Evolutionary conservation across 2,888 invertebrate species (phyloP).

Genomic region (Agrochola macilenta): DNA sequence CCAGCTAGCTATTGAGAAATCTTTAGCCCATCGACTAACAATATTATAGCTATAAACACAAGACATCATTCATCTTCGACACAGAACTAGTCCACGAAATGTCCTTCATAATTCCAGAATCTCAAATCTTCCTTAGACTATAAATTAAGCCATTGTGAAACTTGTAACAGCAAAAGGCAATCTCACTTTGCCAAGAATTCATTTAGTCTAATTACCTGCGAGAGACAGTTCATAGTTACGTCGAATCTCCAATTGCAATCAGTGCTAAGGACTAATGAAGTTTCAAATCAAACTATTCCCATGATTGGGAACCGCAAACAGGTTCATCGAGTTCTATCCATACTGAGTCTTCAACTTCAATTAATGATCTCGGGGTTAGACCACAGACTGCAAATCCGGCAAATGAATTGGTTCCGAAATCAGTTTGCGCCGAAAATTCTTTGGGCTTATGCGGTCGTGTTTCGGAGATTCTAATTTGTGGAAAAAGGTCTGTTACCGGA

Average conservation of each 20-base stretch:
- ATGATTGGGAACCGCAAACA: conserved; percentile 67
- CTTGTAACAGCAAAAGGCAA: conserved; percentile 50
- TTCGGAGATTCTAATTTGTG: conserved; percentile 33
- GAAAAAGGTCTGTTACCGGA: conserved; percentile 3
- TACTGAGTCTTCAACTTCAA: conserved; percentile 75
- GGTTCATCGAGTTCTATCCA: conserved; percentile 53
- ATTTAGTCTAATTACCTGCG: conserved; percentile 60
- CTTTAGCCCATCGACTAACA: not conserved
- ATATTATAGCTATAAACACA: not conserved
- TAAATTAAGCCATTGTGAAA: conserved; percentile 52
- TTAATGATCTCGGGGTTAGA: conserved; percentile 77
- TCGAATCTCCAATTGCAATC: conserved; percentile 63
- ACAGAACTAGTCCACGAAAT: conserved; percentile 7
- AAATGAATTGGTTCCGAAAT: conserved; percentile 78
- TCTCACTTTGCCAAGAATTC: conserved; percentile 46
- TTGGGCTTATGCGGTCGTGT: conserved; percentile 32
- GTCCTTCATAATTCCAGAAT: conserved; percentile 27
- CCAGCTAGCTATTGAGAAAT: not conserved
- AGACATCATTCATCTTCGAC: not conserved
- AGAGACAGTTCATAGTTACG: conserved; percentile 53
- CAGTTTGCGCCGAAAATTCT: conserved; percentile 52
- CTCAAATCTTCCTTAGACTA: conserved; percentile 20
- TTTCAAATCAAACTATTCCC: conserved; percentile 69
- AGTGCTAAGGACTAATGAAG: conserved; percentile 63
- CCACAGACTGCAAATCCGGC: conserved; percentile 75